A percentile compares a stretch with the other conserved stretches of the same genome.
phyloP scores from a whole-genome alignment of 2,113 vertebrate species.

The Urocolius indicus region DNA sequence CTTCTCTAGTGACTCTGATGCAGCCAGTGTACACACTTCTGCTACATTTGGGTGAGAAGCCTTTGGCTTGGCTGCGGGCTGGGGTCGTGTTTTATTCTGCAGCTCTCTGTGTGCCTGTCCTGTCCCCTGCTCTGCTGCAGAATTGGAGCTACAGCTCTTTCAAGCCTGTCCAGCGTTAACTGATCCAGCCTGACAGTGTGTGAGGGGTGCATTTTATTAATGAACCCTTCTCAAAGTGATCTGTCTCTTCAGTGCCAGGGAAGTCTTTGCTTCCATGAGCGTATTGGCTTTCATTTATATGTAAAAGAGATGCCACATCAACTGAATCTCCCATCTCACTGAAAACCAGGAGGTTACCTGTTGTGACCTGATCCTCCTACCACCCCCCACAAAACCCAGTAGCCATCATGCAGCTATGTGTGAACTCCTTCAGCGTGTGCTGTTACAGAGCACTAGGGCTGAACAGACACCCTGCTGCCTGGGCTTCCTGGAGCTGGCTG shows the following conservation, averaged over 20 bases:
- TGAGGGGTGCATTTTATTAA: constrained; percentile 59
- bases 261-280: constrained; percentile 67
- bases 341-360: constrained; percentile 22
- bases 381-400: not conserved
- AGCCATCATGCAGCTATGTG: not conserved
- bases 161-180: not conserved
- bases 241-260: constrained; percentile 53
- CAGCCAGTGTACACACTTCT: not conserved
- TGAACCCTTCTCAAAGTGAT: constrained; percentile 65
- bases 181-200: constrained; percentile 54
- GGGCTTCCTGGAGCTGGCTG: not conserved
- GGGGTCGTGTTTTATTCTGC: not conserved
- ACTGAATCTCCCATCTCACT: not conserved
- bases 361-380: constrained; percentile 45
- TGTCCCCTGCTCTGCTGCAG: constrained; percentile 17
- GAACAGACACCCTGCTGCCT: not conserved
- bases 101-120: not conserved
- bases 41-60: not conserved
- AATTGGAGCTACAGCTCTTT: not conserved
- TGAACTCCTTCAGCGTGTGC: not conserved
- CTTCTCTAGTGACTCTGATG: not conserved
- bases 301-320: constrained; percentile 40
- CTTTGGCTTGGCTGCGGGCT: not conserved
- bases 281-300: constrained; percentile 60
- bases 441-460: not conserved